Evolutionary conservation across 2,888 invertebrate genomes (phyloP), one percentile per base, ranked within the genome.

Genomic region (Psylliodes chrysocephalus): DNA sequence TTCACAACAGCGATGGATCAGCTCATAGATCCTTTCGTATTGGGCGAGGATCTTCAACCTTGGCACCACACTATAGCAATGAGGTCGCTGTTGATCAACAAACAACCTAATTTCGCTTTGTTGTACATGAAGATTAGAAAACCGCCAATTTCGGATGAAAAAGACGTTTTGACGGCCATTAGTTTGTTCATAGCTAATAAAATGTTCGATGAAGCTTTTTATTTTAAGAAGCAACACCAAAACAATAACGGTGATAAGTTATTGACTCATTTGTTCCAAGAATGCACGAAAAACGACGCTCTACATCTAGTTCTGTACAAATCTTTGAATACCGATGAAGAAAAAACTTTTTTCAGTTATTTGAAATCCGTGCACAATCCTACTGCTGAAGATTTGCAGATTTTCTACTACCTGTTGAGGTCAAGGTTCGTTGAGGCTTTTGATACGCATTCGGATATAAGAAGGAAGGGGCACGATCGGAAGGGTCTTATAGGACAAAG

Each of bases 21-120:
- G 69, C 82, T 92, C 3, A 84, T 90, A 71, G 88, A 90, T 74
- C 85, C 86, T 0, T 79, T 87, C 18, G 86, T 90, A 0, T 85
- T 85, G 71, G 56, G 66, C 7, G 73, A 75, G 1, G 87, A 89
- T 17, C 83, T 93, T 12, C 86, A 87, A 19, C 85, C 87, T 7
- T 91, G 91, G 91, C 92, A 93, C 77, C 93, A 93, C 79, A 85
- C 85, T 61, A 85, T 89, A 0, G 88, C 91, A 0, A 78, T 93
- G 3, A 86, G 89, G 3, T 85, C 91, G 0, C 81, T 91, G 2
- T 82, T 92, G 3, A 85, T 87, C 0, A 91, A 92, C 75, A 86
- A 88, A 68, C 89, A 91, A 70, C 86, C 88, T 0, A 88, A 89
- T 73, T 85, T 90, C 8, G 93, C 93, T 0, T 81, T 92, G 14